These are phyloP conservation scores for Hirundo rustica DNA, from an alignment of 2,797 vertebrate species.

Conservation along the genomic window DNA sequence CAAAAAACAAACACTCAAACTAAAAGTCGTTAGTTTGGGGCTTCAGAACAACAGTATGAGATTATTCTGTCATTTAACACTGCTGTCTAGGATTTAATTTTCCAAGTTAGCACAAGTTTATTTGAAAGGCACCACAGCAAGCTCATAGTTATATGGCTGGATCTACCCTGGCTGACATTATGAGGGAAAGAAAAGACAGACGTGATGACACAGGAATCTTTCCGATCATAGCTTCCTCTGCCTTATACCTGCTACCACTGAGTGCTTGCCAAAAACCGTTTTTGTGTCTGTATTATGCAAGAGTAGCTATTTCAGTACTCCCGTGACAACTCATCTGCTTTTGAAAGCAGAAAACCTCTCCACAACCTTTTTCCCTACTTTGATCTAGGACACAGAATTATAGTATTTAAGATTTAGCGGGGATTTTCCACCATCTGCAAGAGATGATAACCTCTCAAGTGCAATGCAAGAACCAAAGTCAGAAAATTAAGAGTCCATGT, in stretches of 20 bases:
- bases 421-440: conserved; percentile 14
- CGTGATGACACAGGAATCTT: not conserved
- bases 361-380: not conserved
- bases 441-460: not conserved
- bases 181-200: not conserved
- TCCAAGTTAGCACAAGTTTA: not conserved
- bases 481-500: not conserved
- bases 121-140: not conserved
- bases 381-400: not conserved
- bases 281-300: not conserved
- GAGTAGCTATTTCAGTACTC: not conserved
- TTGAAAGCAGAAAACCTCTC: not conserved
- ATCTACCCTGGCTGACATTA: not conserved
- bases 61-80: not conserved
- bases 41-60: not conserved
- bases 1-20: not conserved
- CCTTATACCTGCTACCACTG: not conserved
- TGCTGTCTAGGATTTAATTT: not conserved
- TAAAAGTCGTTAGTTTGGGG: not conserved
- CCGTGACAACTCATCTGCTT: not conserved
- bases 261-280: not conserved
- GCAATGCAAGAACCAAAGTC: not conserved
- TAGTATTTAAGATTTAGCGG: not conserved
- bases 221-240: not conserved
- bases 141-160: not conserved